Evolutionary conservation across 2,113 vertebrate genomes (phyloP).

Genomic region (Eptatretus burgeri): DNA sequence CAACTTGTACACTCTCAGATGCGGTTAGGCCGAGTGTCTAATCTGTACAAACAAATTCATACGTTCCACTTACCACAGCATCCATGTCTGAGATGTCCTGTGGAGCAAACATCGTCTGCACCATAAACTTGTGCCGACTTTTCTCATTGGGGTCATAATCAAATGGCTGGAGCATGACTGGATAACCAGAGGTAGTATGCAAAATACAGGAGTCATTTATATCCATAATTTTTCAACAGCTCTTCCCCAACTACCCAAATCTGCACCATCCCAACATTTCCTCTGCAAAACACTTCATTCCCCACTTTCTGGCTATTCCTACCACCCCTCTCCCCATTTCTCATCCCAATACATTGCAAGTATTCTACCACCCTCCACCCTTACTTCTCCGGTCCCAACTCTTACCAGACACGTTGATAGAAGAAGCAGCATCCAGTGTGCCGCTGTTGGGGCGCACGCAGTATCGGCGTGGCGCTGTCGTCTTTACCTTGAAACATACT

Average conservation of each 20-base stretch:
- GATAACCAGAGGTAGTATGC: constrained; percentile 6
- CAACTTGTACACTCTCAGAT: constrained; percentile 13
- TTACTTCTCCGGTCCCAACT: neutral
- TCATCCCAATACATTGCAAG: neutral
- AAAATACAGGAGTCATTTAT: too few species aligned
- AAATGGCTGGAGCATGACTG: constrained; percentile 98
- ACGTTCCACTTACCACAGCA: constrained; percentile 52
- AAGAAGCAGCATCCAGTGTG: constrained; percentile 72
- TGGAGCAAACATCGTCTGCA: constrained; percentile 82
- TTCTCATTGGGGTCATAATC: constrained; percentile 98
- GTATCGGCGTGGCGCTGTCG: constrained; percentile 81
- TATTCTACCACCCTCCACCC: neutral
- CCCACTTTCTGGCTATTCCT: too few species aligned
- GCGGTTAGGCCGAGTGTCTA: constrained; percentile 7
- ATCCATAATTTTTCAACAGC: too few species aligned
- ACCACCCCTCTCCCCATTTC: neutral
- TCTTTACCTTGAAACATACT: constrained; percentile 97
- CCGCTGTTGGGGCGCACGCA: constrained; percentile 95
- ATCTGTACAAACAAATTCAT: neutral
- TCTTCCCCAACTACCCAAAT: too few species aligned
- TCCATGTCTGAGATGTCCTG: constrained; percentile 92
- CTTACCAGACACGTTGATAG: constrained; percentile 86
- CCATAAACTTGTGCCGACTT: constrained; percentile 99
- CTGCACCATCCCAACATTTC: too few species aligned
- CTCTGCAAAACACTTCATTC: too few species aligned